Percentiles rank a stretch among this genome's conserved stretches.
These are phyloP conservation scores for Urocynchramus pylzowi DNA, from an alignment of 2,113 vertebrate species.

Conservation along the genomic window DNA sequence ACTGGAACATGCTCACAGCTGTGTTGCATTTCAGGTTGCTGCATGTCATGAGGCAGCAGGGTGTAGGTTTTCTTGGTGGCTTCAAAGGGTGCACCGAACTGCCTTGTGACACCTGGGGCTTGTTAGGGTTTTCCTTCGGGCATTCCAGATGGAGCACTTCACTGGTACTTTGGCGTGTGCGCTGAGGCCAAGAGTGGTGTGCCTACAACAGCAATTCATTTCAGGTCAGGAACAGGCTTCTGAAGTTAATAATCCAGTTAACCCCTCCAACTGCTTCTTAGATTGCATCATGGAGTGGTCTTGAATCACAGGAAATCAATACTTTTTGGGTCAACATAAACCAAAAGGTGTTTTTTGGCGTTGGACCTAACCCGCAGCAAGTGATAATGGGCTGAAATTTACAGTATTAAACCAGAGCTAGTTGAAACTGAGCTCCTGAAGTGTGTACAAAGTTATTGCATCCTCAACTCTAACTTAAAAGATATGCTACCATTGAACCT, in stretches of 20 bases:
- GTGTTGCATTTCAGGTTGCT: slow-evolving; percentile 30
- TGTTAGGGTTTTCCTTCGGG: neutral
- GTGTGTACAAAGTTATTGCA: neutral
- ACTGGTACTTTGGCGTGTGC: neutral
- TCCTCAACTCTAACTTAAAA: neutral
- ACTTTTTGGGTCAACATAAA: neutral
- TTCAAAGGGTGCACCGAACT: slow-evolving; percentile 13
- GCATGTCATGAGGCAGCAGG: neutral
- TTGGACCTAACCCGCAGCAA: neutral
- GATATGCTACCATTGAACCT: neutral
- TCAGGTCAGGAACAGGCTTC: neutral
- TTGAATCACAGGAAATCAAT: neutral
- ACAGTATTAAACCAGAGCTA: neutral
- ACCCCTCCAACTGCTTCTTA: neutral
- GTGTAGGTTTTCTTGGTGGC: neutral
- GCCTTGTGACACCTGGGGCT: neutral
- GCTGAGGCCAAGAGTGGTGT: neutral
- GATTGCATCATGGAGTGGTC: neutral
- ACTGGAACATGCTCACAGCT: neutral
- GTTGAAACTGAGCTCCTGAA: neutral
- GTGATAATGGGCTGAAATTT: neutral
- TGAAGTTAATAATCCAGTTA: slow-evolving; percentile 34
- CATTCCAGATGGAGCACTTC: neutral
- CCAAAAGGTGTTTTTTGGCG: neutral
- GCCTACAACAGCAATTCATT: slow-evolving; percentile 1